A percentile compares a stretch with the other conserved stretches of the same genome.
These are phyloP conservation scores for Leptoclinus maculatus DNA, from an alignment of 2,797 vertebrate species.

Conservation along the genomic window DNA sequence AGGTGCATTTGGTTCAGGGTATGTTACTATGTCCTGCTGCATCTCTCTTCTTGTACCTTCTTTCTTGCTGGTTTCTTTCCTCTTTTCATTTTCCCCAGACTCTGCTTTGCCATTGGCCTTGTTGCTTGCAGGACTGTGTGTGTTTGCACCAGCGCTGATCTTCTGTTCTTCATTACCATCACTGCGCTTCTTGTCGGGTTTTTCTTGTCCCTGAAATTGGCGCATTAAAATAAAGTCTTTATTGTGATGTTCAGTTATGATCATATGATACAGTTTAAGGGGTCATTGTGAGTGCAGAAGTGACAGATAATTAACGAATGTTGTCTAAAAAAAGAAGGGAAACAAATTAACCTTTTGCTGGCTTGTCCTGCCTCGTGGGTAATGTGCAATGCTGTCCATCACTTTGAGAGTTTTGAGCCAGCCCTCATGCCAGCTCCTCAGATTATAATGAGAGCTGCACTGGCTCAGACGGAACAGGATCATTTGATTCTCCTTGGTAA, in stretches of 20 bases:
- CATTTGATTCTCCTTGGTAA: constrained; percentile 78
- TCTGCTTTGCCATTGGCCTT: neutral
- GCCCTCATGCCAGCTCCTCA: constrained; percentile 78
- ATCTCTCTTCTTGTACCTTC: neutral
- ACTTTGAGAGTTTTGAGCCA: constrained; percentile 76
- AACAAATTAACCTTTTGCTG: constrained; percentile 44
- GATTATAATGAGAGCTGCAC: constrained; percentile 71
- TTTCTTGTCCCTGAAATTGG: constrained; percentile 35
- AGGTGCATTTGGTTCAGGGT: neutral
- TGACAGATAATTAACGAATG: neutral
- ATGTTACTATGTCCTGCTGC: neutral
- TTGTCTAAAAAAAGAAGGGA: neutral
- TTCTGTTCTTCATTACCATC: constrained; percentile 22
- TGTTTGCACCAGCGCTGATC: neutral
- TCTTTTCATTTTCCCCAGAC: neutral
- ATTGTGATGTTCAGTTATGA: neutral
- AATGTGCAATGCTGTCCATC: constrained; percentile 69
- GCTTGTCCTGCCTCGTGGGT: constrained; percentile 57
- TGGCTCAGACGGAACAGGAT: constrained; percentile 76
- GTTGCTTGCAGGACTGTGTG: neutral
- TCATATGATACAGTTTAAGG: neutral
- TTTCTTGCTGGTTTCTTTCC: neutral
- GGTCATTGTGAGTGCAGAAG: neutral
- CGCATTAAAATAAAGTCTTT: neutral
- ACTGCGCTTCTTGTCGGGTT: neutral